Evolutionary conservation across 1,140 invertebrate species (phyloP), one percentile per base, ranked within the genome.

Genomic region (Drosophila bocki): DNA sequence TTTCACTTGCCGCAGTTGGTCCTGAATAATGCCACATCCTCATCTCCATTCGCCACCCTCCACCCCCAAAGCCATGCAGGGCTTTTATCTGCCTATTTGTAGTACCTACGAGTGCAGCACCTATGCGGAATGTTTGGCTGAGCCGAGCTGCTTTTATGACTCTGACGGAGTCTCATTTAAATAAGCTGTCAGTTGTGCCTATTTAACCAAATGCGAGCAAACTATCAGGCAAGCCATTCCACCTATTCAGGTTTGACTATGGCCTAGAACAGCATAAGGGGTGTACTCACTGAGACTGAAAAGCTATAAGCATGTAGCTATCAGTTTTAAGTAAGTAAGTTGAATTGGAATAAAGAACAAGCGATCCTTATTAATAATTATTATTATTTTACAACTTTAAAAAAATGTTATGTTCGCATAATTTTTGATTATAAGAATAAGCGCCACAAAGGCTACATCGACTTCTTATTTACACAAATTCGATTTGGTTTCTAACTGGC

Each of bases 111-210:
- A 13, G 33, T 17, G 50, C 26, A 8, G 48, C 63, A 64, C 64
- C 61, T 56, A 45, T 42, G 48, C 53, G 32, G 41, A 53, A 33
- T 47, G 41, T 26, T 44, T 22, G 51, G 32, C 47, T 50, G 35
- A 22, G 17, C 6, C 32, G 35, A 32, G 50, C 26, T 47, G 65
- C 29, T 22, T 71, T 72, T 71, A 72, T 72, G 44, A 22, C 53
- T 60, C 67, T 29, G 53, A 37, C 51, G 57, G 71, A 76, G 61
- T 35, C 63, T 69, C 63, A 76, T 82, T 83, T 74, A 87, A 87
- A 87, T 80, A 59, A 80, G 76, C 61, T 77, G 71, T 41, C 79
- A 75, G 80, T 50, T 64, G 47, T 54, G 72, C 26, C 61, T 65
- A 60, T 67, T 81, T 81, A 75, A 71, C 26, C 22, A 48, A 59